These are phyloP conservation scores for Xestia xanthographa DNA, from an alignment of 2,888 invertebrate species.

Conservation along the genomic window DNA sequence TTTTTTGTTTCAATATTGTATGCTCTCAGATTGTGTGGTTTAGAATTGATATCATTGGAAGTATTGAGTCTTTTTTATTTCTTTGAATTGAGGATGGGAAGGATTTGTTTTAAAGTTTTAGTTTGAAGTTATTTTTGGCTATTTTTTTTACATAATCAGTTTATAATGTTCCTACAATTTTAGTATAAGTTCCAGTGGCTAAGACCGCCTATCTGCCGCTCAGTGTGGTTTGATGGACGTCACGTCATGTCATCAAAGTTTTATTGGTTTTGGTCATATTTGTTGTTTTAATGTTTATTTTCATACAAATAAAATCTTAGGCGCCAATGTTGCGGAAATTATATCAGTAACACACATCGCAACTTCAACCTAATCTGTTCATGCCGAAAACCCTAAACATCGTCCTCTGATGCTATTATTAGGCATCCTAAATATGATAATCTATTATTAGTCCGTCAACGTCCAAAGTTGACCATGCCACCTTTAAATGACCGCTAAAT, in stretches of 20 bases:
- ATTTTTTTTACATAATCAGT: neutral
- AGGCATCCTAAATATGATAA: neutral
- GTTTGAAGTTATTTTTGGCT: neutral
- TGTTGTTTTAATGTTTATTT: neutral
- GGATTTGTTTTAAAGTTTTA: neutral
- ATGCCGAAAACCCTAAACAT: neutral
- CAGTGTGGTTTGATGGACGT: neutral
- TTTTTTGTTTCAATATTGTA: conserved; percentile 44
- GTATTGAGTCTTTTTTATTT: conserved; percentile 9
- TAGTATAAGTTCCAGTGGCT: too few relatives aligned
- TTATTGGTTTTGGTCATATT: neutral
- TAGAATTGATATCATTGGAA: conserved; percentile 34
- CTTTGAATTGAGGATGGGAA: neutral
- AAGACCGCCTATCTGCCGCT: neutral
- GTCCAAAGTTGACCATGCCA: neutral
- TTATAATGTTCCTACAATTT: neutral
- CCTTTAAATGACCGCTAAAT: neutral
- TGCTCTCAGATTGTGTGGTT: conserved; percentile 34
- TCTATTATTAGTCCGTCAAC: neutral
- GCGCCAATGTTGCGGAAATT: neutral
- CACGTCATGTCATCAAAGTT: neutral
- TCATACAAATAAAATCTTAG: neutral
- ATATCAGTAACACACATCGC: neutral
- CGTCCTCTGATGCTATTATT: neutral
- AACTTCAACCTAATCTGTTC: neutral